Evolutionary conservation across 2,888 invertebrate species (phyloP).

Genomic region (Tupiocoris notatus): DNA sequence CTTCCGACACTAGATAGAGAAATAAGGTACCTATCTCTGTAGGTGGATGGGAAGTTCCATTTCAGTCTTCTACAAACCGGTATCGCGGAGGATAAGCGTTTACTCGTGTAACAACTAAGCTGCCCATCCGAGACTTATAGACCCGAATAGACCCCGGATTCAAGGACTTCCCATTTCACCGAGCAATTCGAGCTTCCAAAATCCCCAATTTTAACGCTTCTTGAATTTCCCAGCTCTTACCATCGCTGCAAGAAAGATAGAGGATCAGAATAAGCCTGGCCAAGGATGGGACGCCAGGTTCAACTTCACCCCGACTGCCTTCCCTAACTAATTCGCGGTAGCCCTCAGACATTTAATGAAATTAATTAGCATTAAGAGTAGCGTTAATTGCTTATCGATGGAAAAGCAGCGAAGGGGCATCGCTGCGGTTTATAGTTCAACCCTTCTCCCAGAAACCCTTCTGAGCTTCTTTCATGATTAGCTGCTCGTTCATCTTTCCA

Average conservation of each 20-base stretch:
- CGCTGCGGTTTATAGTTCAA: background rate
- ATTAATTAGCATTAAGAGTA: constrained; percentile 15
- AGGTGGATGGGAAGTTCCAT: too few relatives aligned
- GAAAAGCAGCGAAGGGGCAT: background rate
- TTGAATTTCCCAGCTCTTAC: background rate
- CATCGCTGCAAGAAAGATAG: background rate
- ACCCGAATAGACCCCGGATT: too few relatives aligned
- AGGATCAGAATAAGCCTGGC: background rate
- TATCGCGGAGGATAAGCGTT: too few relatives aligned
- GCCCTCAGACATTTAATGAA: background rate
- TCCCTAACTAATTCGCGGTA: background rate
- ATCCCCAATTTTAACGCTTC: background rate
- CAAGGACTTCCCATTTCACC: too few relatives aligned
- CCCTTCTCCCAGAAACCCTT: background rate
- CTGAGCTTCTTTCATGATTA: background rate
- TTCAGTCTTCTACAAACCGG: too few relatives aligned
- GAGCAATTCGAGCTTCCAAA: too few relatives aligned
- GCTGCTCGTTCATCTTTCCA: background rate
- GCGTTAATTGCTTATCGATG: constrained; percentile 13
- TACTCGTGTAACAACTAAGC: too few relatives aligned
- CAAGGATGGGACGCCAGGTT: background rate
- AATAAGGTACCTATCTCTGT: too few relatives aligned
- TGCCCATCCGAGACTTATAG: too few relatives aligned
- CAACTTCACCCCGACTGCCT: background rate
- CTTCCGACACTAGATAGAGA: too few relatives aligned